Conservation (phyloP, 2,797 vertebrate species). For the Telmatherina bonti region DNA sequence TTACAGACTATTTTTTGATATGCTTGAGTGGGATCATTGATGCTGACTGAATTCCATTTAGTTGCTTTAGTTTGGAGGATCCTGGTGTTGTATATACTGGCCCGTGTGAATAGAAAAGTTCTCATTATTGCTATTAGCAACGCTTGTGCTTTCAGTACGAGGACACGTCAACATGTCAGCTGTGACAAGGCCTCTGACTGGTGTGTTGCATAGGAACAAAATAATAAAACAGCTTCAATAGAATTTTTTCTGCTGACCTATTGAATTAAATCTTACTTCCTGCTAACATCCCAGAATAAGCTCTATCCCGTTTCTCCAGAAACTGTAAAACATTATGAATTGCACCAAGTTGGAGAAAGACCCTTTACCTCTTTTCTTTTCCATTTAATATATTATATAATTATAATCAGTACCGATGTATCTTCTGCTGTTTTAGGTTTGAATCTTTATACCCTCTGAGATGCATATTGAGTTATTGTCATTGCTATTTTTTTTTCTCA, state of each 20-base stretch:
- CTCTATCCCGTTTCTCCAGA: neutral
- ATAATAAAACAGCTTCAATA: neutral
- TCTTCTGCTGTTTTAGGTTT: neutral
- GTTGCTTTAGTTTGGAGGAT: constrained; percentile 20
- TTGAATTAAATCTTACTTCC: neutral
- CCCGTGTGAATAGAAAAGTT: neutral
- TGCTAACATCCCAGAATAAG: neutral
- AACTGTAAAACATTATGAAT: constrained; percentile 1
- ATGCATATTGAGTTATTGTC: too few species aligned
- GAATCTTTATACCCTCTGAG: neutral
- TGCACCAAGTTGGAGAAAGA: neutral
- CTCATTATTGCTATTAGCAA: too few species aligned
- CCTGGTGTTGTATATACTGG: neutral
- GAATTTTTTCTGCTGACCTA: constrained; percentile 6
- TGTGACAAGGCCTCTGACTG: neutral
- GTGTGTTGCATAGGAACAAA: neutral
- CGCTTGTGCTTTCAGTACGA: constrained; percentile 11
- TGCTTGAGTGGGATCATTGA: constrained; percentile 15
- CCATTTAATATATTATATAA: too few species aligned
- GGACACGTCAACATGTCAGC: constrained; percentile 10
- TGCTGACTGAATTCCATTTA: constrained; percentile 13
- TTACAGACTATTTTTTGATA: constrained; percentile 11
- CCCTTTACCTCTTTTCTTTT: neutral
- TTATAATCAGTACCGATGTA: neutral
- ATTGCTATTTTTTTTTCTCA: neutral